Conservation (phyloP, 1,140 invertebrate species). For the Procambarus clarkii region DNA sequence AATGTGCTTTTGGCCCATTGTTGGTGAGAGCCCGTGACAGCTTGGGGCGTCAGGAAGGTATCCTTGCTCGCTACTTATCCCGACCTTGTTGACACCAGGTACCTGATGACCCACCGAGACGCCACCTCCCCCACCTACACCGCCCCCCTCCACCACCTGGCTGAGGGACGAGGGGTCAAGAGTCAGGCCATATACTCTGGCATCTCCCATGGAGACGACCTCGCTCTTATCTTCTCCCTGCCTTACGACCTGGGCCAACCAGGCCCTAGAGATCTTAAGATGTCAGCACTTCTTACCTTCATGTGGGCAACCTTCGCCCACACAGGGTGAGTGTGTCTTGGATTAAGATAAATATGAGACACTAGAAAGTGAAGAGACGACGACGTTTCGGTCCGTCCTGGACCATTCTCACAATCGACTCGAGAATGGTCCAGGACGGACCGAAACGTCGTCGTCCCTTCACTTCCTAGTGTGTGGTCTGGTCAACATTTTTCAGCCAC, state of each 20-base stretch:
- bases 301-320: constrained; percentile 62
- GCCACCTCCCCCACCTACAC: constrained; percentile 37
- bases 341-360: too few relatives aligned
- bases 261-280: constrained; percentile 34
- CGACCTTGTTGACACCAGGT: constrained; percentile 14
- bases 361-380: too few relatives aligned
- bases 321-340: constrained; percentile 46
- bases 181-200: constrained; percentile 74
- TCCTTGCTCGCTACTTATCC: too few relatives aligned
- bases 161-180: constrained; percentile 27
- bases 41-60: too few relatives aligned
- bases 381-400: too few relatives aligned
- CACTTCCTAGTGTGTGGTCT: too few relatives aligned
- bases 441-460: too few relatives aligned
- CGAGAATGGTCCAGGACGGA: too few relatives aligned
- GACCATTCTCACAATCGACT: too few relatives aligned
- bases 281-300: constrained; percentile 47
- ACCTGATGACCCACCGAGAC: constrained; percentile 52
- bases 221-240: constrained; percentile 85
- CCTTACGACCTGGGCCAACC: constrained; percentile 28
- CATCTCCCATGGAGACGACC: constrained; percentile 84
- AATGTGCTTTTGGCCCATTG: too few relatives aligned
- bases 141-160: constrained; percentile 5
- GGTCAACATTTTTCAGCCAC: too few relatives aligned
- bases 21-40: too few relatives aligned